Evolutionary conservation across 2,888 invertebrate species (phyloP).

Genomic region (Melieria crassipennis): DNA sequence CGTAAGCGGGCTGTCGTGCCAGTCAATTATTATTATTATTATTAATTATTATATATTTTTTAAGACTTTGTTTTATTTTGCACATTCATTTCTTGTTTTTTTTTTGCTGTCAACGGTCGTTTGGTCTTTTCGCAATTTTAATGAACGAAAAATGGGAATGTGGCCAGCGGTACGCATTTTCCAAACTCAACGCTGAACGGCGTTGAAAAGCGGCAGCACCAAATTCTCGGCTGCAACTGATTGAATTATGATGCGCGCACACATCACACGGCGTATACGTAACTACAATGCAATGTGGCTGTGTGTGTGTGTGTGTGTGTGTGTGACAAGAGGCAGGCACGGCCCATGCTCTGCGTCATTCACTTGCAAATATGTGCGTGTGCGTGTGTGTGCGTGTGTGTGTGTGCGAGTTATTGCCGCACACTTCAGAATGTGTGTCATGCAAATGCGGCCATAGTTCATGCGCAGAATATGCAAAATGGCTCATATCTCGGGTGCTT

Average conservation of each 20-base stretch:
- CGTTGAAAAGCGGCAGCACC: neutral
- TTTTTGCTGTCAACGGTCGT: neutral
- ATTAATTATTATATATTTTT: too few relatives aligned
- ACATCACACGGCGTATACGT: conserved; percentile 35
- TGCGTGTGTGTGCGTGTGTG: conserved; percentile 6
- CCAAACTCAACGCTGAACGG: neutral
- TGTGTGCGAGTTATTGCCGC: conserved; percentile 3
- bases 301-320: neutral
- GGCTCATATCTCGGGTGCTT: too few relatives aligned
- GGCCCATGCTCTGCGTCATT: neutral
- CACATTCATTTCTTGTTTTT: conserved; percentile 18
- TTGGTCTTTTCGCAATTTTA: conserved; percentile 43
- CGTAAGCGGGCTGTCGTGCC: too few relatives aligned
- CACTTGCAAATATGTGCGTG: neutral
- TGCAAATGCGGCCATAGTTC: neutral
- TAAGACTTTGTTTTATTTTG: conserved; percentile 1
- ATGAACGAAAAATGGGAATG: conserved; percentile 54
- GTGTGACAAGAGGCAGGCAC: neutral
- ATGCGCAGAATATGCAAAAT: too few relatives aligned
- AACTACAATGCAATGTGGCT: neutral
- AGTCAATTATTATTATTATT: too few relatives aligned
- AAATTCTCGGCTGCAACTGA: conserved; percentile 48
- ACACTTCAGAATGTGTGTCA: conserved; percentile 26
- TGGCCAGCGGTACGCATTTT: conserved; percentile 44
- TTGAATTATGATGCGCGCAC: conserved; percentile 53